Base-by-base conservation (phyloP, 2,797 vertebrate species). In the Sphenodon punctatus region DNA sequence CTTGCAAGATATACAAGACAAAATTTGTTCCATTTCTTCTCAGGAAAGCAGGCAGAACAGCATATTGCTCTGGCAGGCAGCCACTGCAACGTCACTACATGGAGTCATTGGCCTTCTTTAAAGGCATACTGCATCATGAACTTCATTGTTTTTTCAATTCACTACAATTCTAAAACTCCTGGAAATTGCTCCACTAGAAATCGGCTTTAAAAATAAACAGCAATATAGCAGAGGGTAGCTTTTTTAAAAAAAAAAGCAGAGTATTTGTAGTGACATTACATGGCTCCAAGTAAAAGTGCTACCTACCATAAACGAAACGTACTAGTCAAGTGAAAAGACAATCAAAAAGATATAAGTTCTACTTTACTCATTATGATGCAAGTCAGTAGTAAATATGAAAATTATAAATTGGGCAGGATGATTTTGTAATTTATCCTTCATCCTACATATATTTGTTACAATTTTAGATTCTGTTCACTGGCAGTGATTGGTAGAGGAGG, bases 11-110 rank as follows among this genome's bases (percentile, higher is more conserved):
- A 25, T 6, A 42, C 22, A 66, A 66, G 11, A 63, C 12, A 65
- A 87, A 89, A 73, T 67, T 67, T 23, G 59, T 67, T 84, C 65
- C 19, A 77, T 71, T 85, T 91, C 65, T 77, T 71, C 75, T 77
- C 60, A 36, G 59, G 72, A 79, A 91, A 80, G 30, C 17, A 82
- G 39, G 78, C 41, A 82, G 80, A 83, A 56, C 22, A 72, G 45
- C 58, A 15, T 36, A 74, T 30, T 65, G 58, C 55, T 69, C 79
- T 87, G 76, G 70, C 88, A 75, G 71, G 53, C 67, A 75, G 64
- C 69, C 66, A 59, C 51, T 5, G 38, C 34, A 65, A 72, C 36
- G 73, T 56, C 55, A 79, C 1, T 38, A 20, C 8, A n/a, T 42
- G 20, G 9, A 78, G 27, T 49, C 41, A 67, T 20, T 41, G 5